These are phyloP conservation scores for Spodoptera picta DNA, from an alignment of 2,888 invertebrate species.

Conservation along the genomic window DNA sequence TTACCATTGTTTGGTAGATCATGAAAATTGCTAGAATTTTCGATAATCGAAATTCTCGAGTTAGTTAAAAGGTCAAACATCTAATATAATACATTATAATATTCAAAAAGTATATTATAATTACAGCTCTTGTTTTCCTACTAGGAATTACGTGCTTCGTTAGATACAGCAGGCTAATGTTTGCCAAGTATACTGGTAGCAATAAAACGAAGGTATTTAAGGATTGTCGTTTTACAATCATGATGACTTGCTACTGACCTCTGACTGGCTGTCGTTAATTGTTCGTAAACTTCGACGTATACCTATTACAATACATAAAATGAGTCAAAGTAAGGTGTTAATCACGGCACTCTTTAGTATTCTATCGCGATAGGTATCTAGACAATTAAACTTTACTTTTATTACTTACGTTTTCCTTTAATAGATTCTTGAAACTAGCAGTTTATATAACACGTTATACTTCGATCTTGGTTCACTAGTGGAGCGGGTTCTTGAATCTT, in stretches of 20 bases:
- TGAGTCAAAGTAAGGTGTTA: no score
- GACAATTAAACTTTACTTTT: no score
- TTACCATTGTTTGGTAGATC: not conserved
- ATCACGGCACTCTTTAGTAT: not conserved
- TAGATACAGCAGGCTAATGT: no score
- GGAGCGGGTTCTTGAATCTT: no score
- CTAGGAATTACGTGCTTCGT: no score
- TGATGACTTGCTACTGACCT: constrained; percentile 24
- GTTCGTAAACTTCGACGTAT: constrained; percentile 7
- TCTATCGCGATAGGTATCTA: not conserved
- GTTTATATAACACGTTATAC: constrained; percentile 1
- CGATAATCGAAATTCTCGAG: no score
- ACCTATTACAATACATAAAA: no score
- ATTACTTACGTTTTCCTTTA: no score
- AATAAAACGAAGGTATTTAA: constrained; percentile 49
- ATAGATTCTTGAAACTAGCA: constrained; percentile 4
- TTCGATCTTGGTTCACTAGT: no score
- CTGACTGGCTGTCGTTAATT: not conserved
- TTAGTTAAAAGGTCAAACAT: no score
- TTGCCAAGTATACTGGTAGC: constrained; percentile 11
- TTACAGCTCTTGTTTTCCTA: not conserved
- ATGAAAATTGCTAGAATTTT: no score
- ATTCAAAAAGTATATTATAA: not conserved
- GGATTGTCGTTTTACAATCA: constrained; percentile 33
- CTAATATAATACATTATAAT: no score